A percentile compares a stretch with the other conserved stretches of the same genome.
Evolutionary conservation across 2,113 vertebrate species (phyloP).

Genomic region (Coreoperca whiteheadi): DNA sequence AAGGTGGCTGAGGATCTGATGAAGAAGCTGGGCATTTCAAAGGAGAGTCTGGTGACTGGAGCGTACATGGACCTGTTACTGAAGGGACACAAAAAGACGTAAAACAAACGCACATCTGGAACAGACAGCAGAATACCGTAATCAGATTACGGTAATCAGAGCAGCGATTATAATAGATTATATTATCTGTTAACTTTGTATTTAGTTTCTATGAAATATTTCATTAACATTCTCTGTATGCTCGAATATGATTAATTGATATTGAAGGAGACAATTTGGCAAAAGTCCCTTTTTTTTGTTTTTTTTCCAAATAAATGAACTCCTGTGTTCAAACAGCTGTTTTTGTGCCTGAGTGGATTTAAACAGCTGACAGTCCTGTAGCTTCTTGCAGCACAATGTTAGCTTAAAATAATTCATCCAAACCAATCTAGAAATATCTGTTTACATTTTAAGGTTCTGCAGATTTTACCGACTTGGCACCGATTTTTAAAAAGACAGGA

Average conservation of each 20-base stretch:
- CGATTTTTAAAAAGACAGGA: not conserved
- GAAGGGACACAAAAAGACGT: slow-evolving; percentile 45
- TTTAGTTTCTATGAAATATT: slow-evolving; percentile 7
- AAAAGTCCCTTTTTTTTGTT: not conserved
- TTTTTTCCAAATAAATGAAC: slow-evolving; percentile 16
- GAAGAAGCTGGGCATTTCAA: slow-evolving; percentile 80
- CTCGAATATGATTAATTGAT: not conserved
- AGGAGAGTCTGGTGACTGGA: slow-evolving; percentile 83
- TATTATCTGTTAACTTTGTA: not conserved
- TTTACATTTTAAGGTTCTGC: not conserved
- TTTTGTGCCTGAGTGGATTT: not conserved
- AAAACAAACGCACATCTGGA: slow-evolving; percentile 33
- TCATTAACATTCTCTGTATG: not conserved
- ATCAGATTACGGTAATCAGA: slow-evolving; percentile 9
- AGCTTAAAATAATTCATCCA: not conserved
- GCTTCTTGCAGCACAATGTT: not conserved
- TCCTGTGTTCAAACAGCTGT: not conserved
- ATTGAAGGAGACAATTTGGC: not conserved
- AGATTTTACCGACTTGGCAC: not conserved
- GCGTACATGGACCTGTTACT: slow-evolving; percentile 89
- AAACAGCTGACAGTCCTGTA: not conserved
- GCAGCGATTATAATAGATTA: not conserved
- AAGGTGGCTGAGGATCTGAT: slow-evolving; percentile 83
- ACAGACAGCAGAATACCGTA: not conserved
- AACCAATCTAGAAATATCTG: not conserved